phyloP scores from a whole-genome alignment of 2,113 vertebrate species.

The Romanogobio albipinnatus region DNA sequence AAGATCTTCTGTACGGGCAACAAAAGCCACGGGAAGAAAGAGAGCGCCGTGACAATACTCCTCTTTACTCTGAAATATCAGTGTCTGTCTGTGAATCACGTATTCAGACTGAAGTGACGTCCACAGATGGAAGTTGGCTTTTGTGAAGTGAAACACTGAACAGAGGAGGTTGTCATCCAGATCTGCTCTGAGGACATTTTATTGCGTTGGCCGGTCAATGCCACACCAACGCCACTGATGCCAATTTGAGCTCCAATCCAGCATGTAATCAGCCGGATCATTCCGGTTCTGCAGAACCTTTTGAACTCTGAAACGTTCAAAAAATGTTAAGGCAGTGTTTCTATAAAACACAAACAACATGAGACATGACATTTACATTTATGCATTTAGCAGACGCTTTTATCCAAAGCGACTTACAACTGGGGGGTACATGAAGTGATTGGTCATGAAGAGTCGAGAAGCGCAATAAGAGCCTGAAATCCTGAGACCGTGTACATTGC shows the following conservation, averaged over 20 bases:
- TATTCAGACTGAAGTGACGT: conserved; percentile 22
- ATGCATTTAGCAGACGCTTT: too few relatives aligned
- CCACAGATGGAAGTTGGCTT: conserved; percentile 36
- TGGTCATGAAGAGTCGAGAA: too few relatives aligned
- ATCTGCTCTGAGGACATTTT: background rate
- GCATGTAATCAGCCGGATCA: background rate
- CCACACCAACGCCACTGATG: background rate
- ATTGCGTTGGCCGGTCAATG: background rate
- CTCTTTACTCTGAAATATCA: conserved; percentile 59
- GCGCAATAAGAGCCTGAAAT: too few relatives aligned
- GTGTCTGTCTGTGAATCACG: conserved; percentile 23
- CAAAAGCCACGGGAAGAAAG: conserved; percentile 49
- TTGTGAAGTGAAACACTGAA: conserved; percentile 34
- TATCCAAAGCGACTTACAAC: too few relatives aligned
- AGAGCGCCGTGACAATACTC: conserved; percentile 56
- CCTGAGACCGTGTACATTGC: too few relatives aligned
- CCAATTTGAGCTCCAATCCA: background rate
- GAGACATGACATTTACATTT: too few relatives aligned
- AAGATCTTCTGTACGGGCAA: conserved; percentile 61
- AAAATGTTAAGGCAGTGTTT: background rate
- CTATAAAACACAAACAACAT: background rate
- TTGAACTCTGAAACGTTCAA: background rate
- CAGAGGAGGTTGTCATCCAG: background rate
- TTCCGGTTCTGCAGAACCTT: background rate
- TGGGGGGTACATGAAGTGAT: too few relatives aligned